Base-by-base conservation (phyloP, 2,797 vertebrate genomes). In the Chromis chromis region DNA sequence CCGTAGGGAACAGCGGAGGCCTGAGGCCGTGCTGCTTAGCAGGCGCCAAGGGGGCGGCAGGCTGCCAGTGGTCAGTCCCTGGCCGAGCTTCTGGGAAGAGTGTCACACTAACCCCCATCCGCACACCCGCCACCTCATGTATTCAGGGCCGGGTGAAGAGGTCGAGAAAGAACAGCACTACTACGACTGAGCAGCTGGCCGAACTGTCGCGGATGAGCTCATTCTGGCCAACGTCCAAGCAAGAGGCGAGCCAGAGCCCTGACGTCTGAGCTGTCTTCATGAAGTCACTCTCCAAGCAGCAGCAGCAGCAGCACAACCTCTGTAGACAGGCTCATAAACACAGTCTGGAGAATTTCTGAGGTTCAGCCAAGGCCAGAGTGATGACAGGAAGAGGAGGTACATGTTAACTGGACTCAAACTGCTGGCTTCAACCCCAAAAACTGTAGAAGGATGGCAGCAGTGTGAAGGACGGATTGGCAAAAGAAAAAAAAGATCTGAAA, bases 41-140 rank as follows among this genome's bases (percentile, higher is more conserved):
- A 91, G 93, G 91, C 92, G 90, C 92, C 92, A 74, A 81, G 87
- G 82, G 88, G 86, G 73, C 83, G 87, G 86, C 88, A 50, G 80
- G 69, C 82, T 85, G 91, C 89, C 91, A 87, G 87, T 85, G 90
- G 89, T 90, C 92, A 93, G 84, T 86, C 83, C 21, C 48, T 46
- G 80, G 48, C 48, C 62, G 71, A 73, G 85, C 83, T 82, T 79
- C 83, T 86, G 86, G 85, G 88, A 87, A 76, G 8, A 42, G 70
- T 65, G 78, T 90, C 86, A 65, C 86, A 69, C 40, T 48, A 70
- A 76, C 61, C 57, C 65, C 55, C 8, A 24, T 69, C 57, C 48
- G 79, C 55, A 74, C 82, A 60, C 59, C 54, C 28, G 76, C 59
- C 78, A 21, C 73, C 70, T 76, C 70, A 78, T 19, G 85, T 70